Conservation (phyloP, 1,140 invertebrate species). For the Cepaea nemoralis region DNA sequence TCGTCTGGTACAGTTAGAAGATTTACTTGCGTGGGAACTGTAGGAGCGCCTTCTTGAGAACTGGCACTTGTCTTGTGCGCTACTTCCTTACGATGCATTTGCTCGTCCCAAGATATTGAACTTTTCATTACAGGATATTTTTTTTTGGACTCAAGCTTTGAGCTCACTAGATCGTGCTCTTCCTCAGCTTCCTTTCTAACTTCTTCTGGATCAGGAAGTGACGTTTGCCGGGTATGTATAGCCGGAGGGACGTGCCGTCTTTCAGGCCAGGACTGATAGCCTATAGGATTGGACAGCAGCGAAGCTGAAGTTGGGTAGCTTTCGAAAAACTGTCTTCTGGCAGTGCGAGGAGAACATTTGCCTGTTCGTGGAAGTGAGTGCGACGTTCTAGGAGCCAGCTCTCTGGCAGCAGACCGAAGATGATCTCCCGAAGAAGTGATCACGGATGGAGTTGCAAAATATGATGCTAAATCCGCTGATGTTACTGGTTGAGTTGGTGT, state of each 20-base stretch:
- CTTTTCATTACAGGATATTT: constrained; percentile 31
- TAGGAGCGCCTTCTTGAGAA: background rate
- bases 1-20: background rate
- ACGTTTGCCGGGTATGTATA: constrained; percentile 19
- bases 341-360: constrained; percentile 51
- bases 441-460: background rate
- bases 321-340: constrained; percentile 58
- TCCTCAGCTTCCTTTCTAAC: constrained; percentile 45
- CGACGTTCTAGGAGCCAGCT: background rate
- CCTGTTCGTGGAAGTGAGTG: constrained; percentile 39
- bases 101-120: constrained; percentile 46
- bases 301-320: constrained; percentile 8
- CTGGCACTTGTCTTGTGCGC: background rate
- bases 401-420: constrained; percentile 12
- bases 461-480: constrained; percentile 8
- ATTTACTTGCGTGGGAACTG: background rate
- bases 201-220: constrained; percentile 35
- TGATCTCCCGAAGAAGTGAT: background rate
- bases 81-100: constrained; percentile 39
- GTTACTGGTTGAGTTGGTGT: constrained; percentile 40
- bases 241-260: constrained; percentile 10
- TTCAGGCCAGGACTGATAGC: constrained; percentile 55
- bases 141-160: constrained; percentile 22
- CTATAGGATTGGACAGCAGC: background rate
- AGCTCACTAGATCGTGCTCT: constrained; percentile 40